A percentile compares a stretch with the other conserved stretches of the same genome.
Conservation (phyloP, 2,888 invertebrate genomes). For the Chrysodeixis includens region DNA sequence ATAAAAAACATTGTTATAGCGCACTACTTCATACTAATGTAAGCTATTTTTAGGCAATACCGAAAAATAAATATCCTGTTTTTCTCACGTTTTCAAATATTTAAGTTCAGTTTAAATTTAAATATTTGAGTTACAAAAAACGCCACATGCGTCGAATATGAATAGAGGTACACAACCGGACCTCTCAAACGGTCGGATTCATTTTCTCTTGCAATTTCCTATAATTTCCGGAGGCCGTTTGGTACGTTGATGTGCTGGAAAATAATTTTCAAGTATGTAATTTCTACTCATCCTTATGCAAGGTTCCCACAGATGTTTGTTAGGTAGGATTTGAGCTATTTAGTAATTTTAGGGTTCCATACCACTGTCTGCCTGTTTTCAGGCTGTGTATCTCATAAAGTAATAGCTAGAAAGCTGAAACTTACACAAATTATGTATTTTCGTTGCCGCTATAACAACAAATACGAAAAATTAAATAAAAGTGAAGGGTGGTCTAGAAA, state of each 20-base stretch:
- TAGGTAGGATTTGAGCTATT: background rate
- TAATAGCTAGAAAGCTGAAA: too few relatives aligned
- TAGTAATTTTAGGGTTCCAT: too few relatives aligned
- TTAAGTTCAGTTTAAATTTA: background rate
- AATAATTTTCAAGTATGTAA: slow-evolving; percentile 78
- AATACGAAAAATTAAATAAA: too few relatives aligned
- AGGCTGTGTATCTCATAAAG: too few relatives aligned
- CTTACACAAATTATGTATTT: too few relatives aligned
- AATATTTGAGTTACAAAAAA: slow-evolving; percentile 46
- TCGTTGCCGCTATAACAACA: too few relatives aligned
- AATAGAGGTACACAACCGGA: slow-evolving; percentile 66
- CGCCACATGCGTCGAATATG: slow-evolving; percentile 59
- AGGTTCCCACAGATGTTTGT: background rate
- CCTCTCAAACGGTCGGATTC: slow-evolving; percentile 85
- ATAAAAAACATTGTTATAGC: background rate
- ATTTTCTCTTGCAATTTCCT: slow-evolving; percentile 89
- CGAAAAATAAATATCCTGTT: background rate
- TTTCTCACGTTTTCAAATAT: background rate
- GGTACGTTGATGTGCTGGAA: slow-evolving; percentile 81
- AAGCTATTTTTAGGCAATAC: background rate
- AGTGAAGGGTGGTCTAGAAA: too few relatives aligned
- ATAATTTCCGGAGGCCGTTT: slow-evolving; percentile 87
- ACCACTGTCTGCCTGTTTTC: too few relatives aligned
- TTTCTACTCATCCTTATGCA: slow-evolving; percentile 45
- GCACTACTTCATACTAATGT: background rate